Conservation (phyloP, 2,113 vertebrate species). For the Ictalurus furcatus region DNA sequence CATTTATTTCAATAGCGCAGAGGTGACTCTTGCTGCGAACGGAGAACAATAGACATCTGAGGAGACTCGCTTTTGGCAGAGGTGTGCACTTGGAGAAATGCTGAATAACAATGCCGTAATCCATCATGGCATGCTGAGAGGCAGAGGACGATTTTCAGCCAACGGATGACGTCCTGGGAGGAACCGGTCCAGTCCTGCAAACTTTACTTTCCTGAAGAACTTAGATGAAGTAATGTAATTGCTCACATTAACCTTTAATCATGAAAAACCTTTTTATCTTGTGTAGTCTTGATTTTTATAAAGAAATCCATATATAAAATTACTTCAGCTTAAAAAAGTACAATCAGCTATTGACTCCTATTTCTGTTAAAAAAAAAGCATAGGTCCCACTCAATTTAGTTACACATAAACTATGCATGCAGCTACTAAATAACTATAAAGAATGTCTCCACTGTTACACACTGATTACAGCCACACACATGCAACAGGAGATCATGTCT, state of each 20-base stretch:
- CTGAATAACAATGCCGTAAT: conserved; percentile 77
- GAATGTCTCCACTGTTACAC: not conserved
- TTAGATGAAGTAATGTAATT: not conserved
- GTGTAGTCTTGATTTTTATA: not conserved
- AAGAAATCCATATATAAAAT: not conserved
- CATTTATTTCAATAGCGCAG: conserved; percentile 78
- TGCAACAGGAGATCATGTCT: not conserved
- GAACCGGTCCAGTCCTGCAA: conserved; percentile 46
- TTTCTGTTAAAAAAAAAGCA: not conserved
- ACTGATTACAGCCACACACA: not conserved
- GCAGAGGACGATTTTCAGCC: conserved; percentile 66
- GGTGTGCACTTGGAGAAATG: conserved; percentile 67
- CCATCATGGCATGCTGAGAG: conserved; percentile 74
- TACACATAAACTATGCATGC: not conserved
- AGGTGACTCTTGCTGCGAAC: conserved; percentile 78
- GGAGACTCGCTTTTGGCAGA: conserved; percentile 75
- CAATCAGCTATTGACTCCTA: not conserved
- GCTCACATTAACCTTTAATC: conserved; percentile 10
- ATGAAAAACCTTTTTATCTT: not conserved
- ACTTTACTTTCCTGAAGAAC: conserved; percentile 35
- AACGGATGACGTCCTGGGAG: conserved; percentile 65
- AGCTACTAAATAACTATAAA: not conserved
- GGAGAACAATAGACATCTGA: conserved; percentile 75
- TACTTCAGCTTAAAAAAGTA: not conserved
- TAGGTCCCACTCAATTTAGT: not conserved